A percentile compares a stretch with the other conserved stretches of the same genome.
phyloP scores from a whole-genome alignment of 1,140 invertebrate species.

The Bombus huntii region DNA sequence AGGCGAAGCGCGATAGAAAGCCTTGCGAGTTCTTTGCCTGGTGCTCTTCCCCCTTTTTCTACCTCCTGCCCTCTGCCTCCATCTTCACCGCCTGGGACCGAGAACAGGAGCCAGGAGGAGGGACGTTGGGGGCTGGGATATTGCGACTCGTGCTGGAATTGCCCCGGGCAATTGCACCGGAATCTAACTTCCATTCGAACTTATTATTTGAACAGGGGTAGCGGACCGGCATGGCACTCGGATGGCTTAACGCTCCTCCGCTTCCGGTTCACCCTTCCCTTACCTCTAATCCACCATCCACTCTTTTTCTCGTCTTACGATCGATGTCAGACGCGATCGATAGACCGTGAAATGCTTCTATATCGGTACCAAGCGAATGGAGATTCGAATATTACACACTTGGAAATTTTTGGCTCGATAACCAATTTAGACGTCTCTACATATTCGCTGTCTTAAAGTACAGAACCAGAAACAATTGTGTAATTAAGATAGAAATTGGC shows the following conservation, averaged over 20 bases:
- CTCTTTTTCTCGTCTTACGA: not conserved
- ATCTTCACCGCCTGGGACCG: constrained; percentile 23
- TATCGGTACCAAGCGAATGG: not conserved
- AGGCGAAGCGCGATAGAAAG: constrained; percentile 65
- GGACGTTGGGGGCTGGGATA: constrained; percentile 56
- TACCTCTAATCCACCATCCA: not conserved
- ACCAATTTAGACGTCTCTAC: not conserved
- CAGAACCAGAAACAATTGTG: not conserved
- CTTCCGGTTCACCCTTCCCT: constrained; percentile 41
- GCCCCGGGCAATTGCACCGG: constrained; percentile 71
- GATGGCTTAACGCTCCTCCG: constrained; percentile 66
- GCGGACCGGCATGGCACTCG: constrained; percentile 48
- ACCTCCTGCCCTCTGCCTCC: constrained; percentile 26
- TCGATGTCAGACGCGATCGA: constrained; percentile 46
- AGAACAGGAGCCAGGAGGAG: not conserved
- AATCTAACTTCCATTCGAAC: constrained; percentile 74
- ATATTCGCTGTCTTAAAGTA: too few species aligned
- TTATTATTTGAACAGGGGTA: constrained; percentile 78
- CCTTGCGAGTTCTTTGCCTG: constrained; percentile 63
- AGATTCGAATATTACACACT: not conserved
- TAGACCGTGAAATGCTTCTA: constrained; percentile 36
- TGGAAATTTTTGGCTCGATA: not conserved
- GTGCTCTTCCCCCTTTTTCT: constrained; percentile 25
- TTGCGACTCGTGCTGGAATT: constrained; percentile 72
- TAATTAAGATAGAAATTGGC: not conserved